Evolutionary conservation across 2,797 vertebrate species (phyloP).

Genomic region (Streptopelia turtur): DNA sequence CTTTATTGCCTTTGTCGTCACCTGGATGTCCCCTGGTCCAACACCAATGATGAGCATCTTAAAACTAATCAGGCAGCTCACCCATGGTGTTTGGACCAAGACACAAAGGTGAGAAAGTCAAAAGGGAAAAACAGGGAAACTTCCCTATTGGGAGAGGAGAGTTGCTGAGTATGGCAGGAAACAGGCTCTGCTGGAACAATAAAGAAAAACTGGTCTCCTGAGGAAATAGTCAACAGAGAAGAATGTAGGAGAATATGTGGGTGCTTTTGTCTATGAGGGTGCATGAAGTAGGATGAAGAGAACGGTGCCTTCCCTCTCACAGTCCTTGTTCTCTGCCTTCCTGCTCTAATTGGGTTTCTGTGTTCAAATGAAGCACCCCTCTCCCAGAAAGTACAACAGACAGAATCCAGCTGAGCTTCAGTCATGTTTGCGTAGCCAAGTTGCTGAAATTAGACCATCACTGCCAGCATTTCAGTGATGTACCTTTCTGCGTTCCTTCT

Average conservation of each 20-base stretch:
- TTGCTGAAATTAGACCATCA: not conserved
- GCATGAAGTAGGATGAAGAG: not conserved
- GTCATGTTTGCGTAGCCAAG: not conserved
- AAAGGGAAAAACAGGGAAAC: not conserved
- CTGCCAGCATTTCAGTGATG: not conserved
- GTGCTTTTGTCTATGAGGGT: not conserved
- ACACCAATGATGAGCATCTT: rapidly evolving
- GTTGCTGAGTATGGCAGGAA: not conserved
- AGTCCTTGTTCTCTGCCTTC: not conserved
- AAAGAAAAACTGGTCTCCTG: not conserved
- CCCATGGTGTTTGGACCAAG: rapidly evolving
- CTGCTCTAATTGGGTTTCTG: not conserved
- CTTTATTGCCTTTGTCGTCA: not conserved
- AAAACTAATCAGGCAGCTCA: not conserved
- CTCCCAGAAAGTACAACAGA: not conserved
- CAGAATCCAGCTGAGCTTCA: not conserved
- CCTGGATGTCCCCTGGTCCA: not conserved
- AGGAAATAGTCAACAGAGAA: not conserved
- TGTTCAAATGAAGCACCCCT: not conserved
- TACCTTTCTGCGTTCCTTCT: not conserved
- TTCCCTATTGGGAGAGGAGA: not conserved
- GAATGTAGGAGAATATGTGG: not conserved
- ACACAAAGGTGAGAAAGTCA: not conserved
- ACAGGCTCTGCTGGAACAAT: not conserved
- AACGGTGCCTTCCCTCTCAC: not conserved